phyloP scores from a whole-genome alignment of 2,888 invertebrate genomes.

The Torymus aiolomorphi region DNA sequence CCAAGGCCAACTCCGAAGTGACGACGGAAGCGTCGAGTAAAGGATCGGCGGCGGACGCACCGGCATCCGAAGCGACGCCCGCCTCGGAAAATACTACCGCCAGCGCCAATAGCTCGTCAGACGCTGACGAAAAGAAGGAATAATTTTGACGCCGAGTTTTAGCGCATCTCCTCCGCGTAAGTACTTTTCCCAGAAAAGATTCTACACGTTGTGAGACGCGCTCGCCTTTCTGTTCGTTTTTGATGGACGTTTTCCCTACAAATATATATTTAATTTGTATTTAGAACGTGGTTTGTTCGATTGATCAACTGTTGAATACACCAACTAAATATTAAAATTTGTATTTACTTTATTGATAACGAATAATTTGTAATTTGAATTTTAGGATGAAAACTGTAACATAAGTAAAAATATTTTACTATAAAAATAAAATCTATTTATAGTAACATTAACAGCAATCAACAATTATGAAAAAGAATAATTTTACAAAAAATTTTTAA shows the following conservation, averaged over 20 bases:
- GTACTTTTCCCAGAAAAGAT: slow-evolving; percentile 57
- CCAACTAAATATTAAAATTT: too few relatives aligned
- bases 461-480: too few relatives aligned
- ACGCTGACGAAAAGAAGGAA: slow-evolving; percentile 52
- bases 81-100: slow-evolving; percentile 57
- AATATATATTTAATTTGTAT: too few relatives aligned
- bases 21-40: slow-evolving; percentile 58
- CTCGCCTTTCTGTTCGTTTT: slow-evolving; percentile 39
- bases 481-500: too few relatives aligned
- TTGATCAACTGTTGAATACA: too few relatives aligned
- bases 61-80: slow-evolving; percentile 63
- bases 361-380: too few relatives aligned
- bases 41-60: slow-evolving; percentile 35
- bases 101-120: slow-evolving; percentile 46
- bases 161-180: slow-evolving; percentile 62
- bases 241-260: slow-evolving; percentile 45
- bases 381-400: too few relatives aligned
- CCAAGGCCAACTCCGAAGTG: slow-evolving; percentile 52
- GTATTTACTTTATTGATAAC: too few relatives aligned
- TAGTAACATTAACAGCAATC: too few relatives aligned
- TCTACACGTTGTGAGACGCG: slow-evolving; percentile 62
- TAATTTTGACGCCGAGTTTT: slow-evolving; percentile 41
- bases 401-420: too few relatives aligned
- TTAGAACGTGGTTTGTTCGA: too few relatives aligned
- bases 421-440: too few relatives aligned